Conservation (phyloP, 2,888 invertebrate genomes). For the Habrosyne pyritoides region DNA sequence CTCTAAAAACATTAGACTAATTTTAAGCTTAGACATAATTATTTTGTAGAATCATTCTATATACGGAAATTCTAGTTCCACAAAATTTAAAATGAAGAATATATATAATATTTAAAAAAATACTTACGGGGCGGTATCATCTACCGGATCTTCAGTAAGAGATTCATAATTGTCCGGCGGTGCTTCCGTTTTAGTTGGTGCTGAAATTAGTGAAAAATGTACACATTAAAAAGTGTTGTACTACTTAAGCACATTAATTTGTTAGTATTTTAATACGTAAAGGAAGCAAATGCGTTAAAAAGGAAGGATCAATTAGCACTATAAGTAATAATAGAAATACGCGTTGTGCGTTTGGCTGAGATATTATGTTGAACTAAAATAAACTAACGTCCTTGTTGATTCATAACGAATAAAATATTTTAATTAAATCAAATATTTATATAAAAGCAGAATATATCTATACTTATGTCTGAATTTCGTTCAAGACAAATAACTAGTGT, state of each 20-base stretch:
- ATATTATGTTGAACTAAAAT: neutral
- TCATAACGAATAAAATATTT: too few species aligned
- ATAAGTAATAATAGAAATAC: neutral
- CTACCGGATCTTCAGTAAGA: slow-evolving; percentile 41
- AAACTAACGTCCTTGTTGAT: too few species aligned
- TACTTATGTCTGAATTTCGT: too few species aligned
- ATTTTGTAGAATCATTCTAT: too few species aligned
- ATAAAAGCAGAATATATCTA: too few species aligned
- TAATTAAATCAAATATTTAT: too few species aligned
- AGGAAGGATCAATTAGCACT: neutral
- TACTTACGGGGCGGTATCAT: slow-evolving; percentile 40
- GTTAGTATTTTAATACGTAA: slow-evolving; percentile 25
- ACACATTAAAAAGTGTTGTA: slow-evolving; percentile 1
- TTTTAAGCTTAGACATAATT: too few species aligned
- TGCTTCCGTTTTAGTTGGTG: slow-evolving; percentile 27
- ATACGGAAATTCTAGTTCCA: too few species aligned
- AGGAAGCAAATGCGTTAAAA: slow-evolving; percentile 10
- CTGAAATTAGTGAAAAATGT: slow-evolving; percentile 21
- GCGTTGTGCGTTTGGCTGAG: neutral
- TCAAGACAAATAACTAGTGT: too few species aligned
- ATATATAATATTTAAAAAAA: neutral
- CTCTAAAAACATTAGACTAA: too few species aligned
- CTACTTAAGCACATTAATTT: neutral
- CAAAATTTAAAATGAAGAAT: neutral
- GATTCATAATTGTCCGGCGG: slow-evolving; percentile 37